phyloP scores from a whole-genome alignment of 92 coral and sea anemone genomes.

The Palythoa caribaeorum region DNA sequence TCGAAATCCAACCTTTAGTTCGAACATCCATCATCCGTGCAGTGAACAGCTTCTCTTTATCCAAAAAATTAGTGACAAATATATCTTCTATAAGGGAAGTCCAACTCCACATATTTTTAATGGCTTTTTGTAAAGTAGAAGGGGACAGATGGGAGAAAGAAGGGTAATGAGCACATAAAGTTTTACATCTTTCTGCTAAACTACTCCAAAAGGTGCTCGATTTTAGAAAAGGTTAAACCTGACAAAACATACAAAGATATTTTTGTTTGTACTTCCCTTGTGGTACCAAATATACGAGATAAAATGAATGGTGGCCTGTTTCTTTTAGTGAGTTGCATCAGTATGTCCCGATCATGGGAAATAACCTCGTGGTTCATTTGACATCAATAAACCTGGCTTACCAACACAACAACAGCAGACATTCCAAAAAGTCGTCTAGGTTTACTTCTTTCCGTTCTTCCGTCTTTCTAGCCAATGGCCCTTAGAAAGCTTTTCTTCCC shows the following conservation, averaged over 20 bases:
- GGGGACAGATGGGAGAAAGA: conserved; percentile 22
- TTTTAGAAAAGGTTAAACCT: conserved; percentile 45
- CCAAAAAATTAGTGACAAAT: conserved; percentile 54
- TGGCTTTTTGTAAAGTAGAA: conserved; percentile 39
- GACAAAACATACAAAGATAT: conserved; percentile 46
- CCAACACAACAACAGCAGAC: conserved; percentile 51
- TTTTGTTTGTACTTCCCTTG: conserved; percentile 46
- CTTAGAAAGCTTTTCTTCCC: conserved; percentile 55
- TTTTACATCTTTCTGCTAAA: conserved; percentile 43
- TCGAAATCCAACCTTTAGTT: conserved; percentile 49
- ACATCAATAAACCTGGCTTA: conserved; percentile 55
- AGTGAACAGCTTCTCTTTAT: conserved; percentile 52
- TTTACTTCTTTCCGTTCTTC: conserved; percentile 45
- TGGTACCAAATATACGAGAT: conserved; percentile 34
- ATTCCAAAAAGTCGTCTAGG: conserved; percentile 49
- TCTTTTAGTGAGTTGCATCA: conserved; percentile 27
- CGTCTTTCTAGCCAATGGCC: conserved; percentile 67
- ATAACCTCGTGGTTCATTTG: conserved; percentile 60
- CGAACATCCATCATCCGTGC: conserved; percentile 44
- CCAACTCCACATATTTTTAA: conserved; percentile 31
- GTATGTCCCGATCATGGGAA: conserved; percentile 50
- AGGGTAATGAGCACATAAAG: conserved; percentile 34
- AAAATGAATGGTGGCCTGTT: conserved; percentile 53
- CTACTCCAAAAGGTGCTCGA: conserved; percentile 28
- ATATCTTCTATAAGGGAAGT: conserved; percentile 46